phyloP scores from a whole-genome alignment of 2,797 vertebrate species.

The Enteromius viviparus region DNA sequence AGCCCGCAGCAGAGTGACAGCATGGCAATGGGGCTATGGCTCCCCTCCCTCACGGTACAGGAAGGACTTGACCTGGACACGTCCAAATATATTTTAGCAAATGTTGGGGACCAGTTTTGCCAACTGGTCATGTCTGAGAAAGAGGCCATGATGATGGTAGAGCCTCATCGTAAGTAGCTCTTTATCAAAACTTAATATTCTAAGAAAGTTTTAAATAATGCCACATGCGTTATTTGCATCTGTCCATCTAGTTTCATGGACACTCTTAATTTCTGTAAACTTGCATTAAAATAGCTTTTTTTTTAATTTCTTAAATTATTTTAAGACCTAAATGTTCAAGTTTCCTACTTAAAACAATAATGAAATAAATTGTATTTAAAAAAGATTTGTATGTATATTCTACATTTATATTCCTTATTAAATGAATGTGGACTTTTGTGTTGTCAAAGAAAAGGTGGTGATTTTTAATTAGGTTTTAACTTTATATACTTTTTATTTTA shows the following conservation, averaged over 20 bases:
- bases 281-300: not conserved
- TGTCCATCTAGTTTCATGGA: not conserved
- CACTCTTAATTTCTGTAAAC: not conserved
- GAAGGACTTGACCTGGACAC: conserved; percentile 97
- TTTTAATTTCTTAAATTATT: no score
- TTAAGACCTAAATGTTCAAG: not conserved
- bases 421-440: no score
- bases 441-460: not conserved
- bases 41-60: conserved; percentile 87
- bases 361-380: no score
- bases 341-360: not conserved
- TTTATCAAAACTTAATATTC: no score
- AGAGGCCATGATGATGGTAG: conserved; percentile 99
- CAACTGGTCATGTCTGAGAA: conserved; percentile 99
- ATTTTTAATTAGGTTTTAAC: not conserved
- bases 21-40: conserved; percentile 97
- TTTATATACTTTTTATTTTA: not conserved
- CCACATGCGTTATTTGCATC: not conserved
- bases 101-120: conserved; percentile 98
- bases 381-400: no score
- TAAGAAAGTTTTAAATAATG: not conserved
- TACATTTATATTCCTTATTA: no score
- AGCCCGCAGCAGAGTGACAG: conserved; percentile 97
- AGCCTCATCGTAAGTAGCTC: conserved; percentile 92
- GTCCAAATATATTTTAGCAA: conserved; percentile 98